A percentile compares a stretch with the other conserved stretches of the same genome.
phyloP scores from a whole-genome alignment of 2,888 invertebrate species.

The Nowickia ferox region DNA sequence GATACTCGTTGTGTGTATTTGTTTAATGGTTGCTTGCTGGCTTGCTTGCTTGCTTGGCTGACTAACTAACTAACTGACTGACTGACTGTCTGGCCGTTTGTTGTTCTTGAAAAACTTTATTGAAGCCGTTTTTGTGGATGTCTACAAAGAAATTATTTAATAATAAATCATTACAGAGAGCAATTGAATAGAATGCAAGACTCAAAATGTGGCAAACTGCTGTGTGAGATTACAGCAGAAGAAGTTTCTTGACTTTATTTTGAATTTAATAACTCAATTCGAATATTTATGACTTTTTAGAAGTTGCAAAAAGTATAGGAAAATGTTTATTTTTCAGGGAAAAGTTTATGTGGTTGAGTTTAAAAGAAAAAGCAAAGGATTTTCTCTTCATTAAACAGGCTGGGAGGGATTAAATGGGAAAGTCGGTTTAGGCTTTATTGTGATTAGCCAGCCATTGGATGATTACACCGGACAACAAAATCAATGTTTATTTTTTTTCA shows the following conservation, averaged over 20 bases:
- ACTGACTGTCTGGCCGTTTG: slow-evolving; percentile 1
- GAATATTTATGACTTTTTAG: slow-evolving; percentile 21
- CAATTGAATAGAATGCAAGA: slow-evolving; percentile 30
- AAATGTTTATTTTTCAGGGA: neutral
- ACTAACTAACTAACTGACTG: slow-evolving; percentile 2
- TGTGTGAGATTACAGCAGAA: neutral
- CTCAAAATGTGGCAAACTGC: neutral
- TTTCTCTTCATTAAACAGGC: neutral
- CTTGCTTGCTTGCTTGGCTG: neutral
- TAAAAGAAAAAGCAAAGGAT: neutral
- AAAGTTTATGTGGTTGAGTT: neutral
- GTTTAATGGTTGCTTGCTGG: slow-evolving; percentile 14
- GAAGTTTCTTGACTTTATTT: slow-evolving; percentile 15
- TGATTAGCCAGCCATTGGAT: neutral
- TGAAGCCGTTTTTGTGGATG: slow-evolving; percentile 45
- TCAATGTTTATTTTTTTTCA: neutral
- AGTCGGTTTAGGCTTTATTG: neutral
- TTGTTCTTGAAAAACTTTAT: slow-evolving; percentile 49
- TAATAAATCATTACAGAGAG: slow-evolving; percentile 50
- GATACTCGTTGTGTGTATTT: slow-evolving; percentile 35
- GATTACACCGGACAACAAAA: neutral
- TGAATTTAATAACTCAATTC: slow-evolving; percentile 2
- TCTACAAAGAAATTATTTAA: slow-evolving; percentile 56
- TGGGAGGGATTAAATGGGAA: neutral
- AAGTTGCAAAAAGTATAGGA: neutral